Conservation (phyloP, 2,888 invertebrate species). For the Apodemia duryi region DNA sequence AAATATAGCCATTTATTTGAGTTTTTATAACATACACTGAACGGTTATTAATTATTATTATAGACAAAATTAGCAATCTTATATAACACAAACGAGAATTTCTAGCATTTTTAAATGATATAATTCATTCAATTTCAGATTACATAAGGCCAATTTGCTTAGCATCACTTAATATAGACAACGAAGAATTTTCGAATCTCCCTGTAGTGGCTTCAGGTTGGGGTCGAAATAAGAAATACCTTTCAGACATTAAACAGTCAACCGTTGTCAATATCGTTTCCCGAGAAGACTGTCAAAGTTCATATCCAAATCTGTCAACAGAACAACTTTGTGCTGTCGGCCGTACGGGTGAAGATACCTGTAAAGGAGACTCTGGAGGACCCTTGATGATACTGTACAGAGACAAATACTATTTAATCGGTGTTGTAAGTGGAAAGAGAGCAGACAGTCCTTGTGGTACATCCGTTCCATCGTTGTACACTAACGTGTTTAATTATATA, state of each 20-base stretch:
- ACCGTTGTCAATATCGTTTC: constrained; percentile 60
- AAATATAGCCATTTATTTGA: no score
- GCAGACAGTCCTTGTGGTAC: constrained; percentile 64
- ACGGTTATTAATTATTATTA: no score
- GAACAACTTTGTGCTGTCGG: constrained; percentile 65
- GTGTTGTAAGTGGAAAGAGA: constrained; percentile 67
- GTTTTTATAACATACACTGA: no score
- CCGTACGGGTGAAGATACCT: constrained; percentile 61
- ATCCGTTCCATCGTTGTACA: constrained; percentile 62
- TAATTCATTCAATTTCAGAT: constrained; percentile 44
- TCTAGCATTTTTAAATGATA: no score
- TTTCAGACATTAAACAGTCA: constrained; percentile 59
- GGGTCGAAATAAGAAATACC: constrained; percentile 58
- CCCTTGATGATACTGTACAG: constrained; percentile 63
- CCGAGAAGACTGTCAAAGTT: constrained; percentile 47
- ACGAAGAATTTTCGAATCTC: constrained; percentile 48
- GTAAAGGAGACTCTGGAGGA: constrained; percentile 70
- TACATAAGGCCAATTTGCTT: constrained; percentile 67
- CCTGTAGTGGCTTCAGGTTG: constrained; percentile 63
- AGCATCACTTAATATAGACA: constrained; percentile 57
- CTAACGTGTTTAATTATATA: constrained; percentile 59
- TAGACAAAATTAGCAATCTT: no score
- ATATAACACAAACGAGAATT: no score
- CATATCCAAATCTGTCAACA: constrained; percentile 49
- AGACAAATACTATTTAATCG: constrained; percentile 58